Conservation (phyloP, 1,140 invertebrate species). For the Diachasma alloeum region DNA sequence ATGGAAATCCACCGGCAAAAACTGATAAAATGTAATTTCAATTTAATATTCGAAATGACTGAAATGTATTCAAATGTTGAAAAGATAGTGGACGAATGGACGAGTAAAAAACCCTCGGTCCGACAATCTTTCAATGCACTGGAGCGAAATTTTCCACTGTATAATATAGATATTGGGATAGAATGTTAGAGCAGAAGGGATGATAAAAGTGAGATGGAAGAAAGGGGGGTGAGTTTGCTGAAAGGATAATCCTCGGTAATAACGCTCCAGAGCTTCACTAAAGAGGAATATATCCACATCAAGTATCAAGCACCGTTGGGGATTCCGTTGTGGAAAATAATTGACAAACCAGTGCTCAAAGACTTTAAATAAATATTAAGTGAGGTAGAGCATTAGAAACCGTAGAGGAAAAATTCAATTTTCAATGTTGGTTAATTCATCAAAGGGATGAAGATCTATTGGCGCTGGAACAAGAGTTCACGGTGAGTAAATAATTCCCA, state of each 20-base stretch:
- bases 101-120: not conserved
- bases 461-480: not conserved
- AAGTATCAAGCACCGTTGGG: not conserved
- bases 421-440: not conserved
- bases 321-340: conserved; percentile 26
- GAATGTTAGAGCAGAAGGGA: conserved; percentile 1
- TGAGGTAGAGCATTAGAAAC: conserved; percentile 11
- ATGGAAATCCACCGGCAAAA: not conserved
- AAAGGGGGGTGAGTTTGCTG: conserved; percentile 13
- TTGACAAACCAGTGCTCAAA: conserved; percentile 25
- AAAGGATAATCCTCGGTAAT: conserved; percentile 7
- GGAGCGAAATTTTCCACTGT: not conserved
- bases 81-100: not conserved
- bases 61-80: not conserved
- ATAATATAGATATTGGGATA: not conserved
- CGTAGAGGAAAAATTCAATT: not conserved
- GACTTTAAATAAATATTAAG: conserved; percentile 14
- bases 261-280: conserved; percentile 9
- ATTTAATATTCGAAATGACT: not conserved
- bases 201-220: conserved; percentile 13
- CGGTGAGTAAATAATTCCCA: not conserved
- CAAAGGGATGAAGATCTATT: not conserved
- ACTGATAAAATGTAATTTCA: not conserved
- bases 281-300: conserved; percentile 5
- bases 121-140: conserved; percentile 2